Percentiles rank a stretch among this genome's conserved stretches.
Evolutionary conservation across 2,113 vertebrate genomes (phyloP).

Genomic region (Sinocyclocheilus anophthalmus): DNA sequence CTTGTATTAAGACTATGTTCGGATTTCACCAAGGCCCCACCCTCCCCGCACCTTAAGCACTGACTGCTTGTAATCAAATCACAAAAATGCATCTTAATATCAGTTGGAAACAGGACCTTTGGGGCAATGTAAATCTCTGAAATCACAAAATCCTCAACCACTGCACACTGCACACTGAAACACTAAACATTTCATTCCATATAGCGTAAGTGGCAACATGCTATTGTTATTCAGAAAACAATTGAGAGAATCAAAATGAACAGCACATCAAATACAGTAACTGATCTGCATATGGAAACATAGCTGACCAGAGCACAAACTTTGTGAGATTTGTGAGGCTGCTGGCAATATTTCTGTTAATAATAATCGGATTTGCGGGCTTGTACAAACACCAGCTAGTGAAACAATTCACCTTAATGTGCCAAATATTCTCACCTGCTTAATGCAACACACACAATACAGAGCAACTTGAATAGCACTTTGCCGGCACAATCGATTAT

Average conservation of each 20-base stretch:
- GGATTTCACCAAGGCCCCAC: not conserved
- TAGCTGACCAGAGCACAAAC: not conserved
- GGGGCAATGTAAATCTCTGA: too few relatives aligned
- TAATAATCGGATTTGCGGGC: constrained; percentile 41
- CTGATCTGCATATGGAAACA: not conserved
- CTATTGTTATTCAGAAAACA: not conserved
- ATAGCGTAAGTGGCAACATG: not conserved
- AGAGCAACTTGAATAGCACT: not conserved
- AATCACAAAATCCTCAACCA: too few relatives aligned
- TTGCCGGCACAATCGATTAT: not conserved
- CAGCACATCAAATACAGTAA: not conserved
- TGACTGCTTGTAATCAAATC: not conserved
- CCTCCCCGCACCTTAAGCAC: not conserved
- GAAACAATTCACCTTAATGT: not conserved
- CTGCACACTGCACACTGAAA: too few relatives aligned
- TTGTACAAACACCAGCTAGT: constrained; percentile 14
- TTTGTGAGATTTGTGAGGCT: not conserved
- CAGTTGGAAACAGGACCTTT: too few relatives aligned
- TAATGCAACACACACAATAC: constrained; percentile 19
- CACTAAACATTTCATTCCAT: not conserved
- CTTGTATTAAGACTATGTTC: not conserved
- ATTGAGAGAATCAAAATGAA: not conserved
- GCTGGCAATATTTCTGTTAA: constrained; percentile 30
- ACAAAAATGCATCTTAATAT: not conserved
- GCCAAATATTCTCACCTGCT: constrained; percentile 8